These are phyloP conservation scores for Tiliacea citrago DNA, from an alignment of 2,888 invertebrate species.

Conservation along the genomic window DNA sequence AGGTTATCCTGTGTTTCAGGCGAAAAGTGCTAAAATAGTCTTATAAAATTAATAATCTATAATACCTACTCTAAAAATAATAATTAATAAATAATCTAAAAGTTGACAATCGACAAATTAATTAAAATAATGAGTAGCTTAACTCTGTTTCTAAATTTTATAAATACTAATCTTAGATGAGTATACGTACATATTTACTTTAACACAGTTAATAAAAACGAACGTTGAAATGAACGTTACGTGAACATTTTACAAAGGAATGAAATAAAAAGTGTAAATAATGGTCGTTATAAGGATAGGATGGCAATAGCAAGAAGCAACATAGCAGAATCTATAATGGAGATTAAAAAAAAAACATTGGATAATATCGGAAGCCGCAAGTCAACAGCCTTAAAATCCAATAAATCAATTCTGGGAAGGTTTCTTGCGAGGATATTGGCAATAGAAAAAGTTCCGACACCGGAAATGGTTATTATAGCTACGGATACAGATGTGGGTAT, in stretches of 20 bases:
- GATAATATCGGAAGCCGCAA: slow-evolving; percentile 9
- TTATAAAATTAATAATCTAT: too few relatives aligned
- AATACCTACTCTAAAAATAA: too few relatives aligned
- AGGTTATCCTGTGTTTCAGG: too few relatives aligned
- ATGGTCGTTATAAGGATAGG: not conserved
- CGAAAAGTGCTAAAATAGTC: too few relatives aligned
- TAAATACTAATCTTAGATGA: too few relatives aligned
- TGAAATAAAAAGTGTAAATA: not conserved
- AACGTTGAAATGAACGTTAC: not conserved
- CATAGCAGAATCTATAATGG: not conserved
- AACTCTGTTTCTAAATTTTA: too few relatives aligned
- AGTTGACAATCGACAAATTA: too few relatives aligned
- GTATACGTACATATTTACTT: too few relatives aligned
- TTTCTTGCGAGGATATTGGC: slow-evolving; percentile 4
- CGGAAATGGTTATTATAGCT: slow-evolving; percentile 30
- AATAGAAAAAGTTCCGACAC: slow-evolving; percentile 39
- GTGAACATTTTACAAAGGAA: not conserved
- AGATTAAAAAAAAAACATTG: not conserved
- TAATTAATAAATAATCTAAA: too few relatives aligned
- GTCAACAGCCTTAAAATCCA: slow-evolving; percentile 8
- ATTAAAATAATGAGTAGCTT: too few relatives aligned
- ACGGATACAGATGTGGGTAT: slow-evolving; percentile 16
- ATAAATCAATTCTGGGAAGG: slow-evolving; percentile 47
- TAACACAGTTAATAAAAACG: too few relatives aligned
- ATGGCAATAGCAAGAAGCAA: not conserved